Base-by-base conservation (phyloP, 53 echinoderm and acorn worm genomes). In the Temnopleurus reevesii region DNA sequence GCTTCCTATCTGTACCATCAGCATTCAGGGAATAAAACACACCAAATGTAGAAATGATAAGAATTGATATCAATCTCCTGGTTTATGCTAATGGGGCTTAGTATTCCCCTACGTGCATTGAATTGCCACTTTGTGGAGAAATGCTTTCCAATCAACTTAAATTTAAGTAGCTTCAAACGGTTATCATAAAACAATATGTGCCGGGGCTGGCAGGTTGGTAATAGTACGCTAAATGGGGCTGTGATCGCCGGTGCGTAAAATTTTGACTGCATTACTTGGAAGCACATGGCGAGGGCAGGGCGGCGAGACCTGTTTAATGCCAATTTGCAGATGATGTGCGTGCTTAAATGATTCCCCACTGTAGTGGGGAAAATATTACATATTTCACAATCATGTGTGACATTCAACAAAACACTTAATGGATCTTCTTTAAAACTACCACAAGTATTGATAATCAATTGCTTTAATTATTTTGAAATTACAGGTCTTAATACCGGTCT, bases 141-240 rank as follows among this genome's bases (percentile, higher is more conserved):
- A 59, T 8, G 59, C 61, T 4, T 61, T 85, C 86, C 41, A 60
- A 85, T 85, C 63, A 85, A 85, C 86, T 13, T 61, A 44, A 45
- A 61, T 46, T 61, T 27, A 24, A 41, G 45, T 85, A 60, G 61
- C 86, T 56, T 55, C 56, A 33, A 83, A 83, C 57, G 41, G 57
- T 83, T 38, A 17, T 83, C 9, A 83, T 83, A 87, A 66, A 87
- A 87, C 65, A 87, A 87, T 87, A 53, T 66, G 66, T 36, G 51
- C 88, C 88, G 30, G 7, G 51, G 53, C 88, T 66, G 31, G 23
- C 36, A 26, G n/a, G n/a, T n/a, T n/a, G n/a, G 31, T 87, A 87
- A 87, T 66, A 53, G 88, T 53, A n/a, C 31, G 28, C 88, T 46
- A 46, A 87, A 87, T 66, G 71, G 88, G 49, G 65, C 51, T 34